These are phyloP conservation scores for Limnephilus rhombicus DNA, from an alignment of 2,888 invertebrate species.

Conservation along the genomic window DNA sequence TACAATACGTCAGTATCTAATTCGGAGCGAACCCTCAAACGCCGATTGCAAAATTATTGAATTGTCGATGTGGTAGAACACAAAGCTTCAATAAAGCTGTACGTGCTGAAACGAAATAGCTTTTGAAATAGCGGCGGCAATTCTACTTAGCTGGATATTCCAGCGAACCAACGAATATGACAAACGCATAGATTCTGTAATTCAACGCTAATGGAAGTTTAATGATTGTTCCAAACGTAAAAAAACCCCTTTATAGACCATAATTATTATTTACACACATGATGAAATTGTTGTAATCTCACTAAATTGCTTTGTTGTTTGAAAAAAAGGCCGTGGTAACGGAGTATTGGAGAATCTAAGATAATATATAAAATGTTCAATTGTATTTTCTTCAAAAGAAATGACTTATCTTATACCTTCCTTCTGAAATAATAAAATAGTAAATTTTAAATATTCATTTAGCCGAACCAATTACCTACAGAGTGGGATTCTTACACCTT, in stretches of 20 bases:
- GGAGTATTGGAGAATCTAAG: neutral
- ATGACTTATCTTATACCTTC: neutral
- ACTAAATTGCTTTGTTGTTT: neutral
- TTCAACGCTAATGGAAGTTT: neutral
- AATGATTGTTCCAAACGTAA: neutral
- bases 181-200: slow-evolving; percentile 1
- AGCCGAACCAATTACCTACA: no score
- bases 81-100: slow-evolving; percentile 46
- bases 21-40: slow-evolving; percentile 12
- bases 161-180: neutral
- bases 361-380: neutral
- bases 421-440: neutral
- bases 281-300: neutral
- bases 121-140: slow-evolving; percentile 20
- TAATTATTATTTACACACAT: neutral
- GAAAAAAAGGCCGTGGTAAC: neutral
- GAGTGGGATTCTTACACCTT: no score
- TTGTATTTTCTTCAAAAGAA: neutral
- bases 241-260: neutral
- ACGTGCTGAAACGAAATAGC: slow-evolving; percentile 44
- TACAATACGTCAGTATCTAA: slow-evolving; percentile 24
- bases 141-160: slow-evolving; percentile 8
- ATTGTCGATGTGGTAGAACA: slow-evolving; percentile 43
- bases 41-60: slow-evolving; percentile 46
- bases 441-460: no score